phyloP scores from a whole-genome alignment of 2,113 vertebrate species.

The Phalacrocorax aristotelis region DNA sequence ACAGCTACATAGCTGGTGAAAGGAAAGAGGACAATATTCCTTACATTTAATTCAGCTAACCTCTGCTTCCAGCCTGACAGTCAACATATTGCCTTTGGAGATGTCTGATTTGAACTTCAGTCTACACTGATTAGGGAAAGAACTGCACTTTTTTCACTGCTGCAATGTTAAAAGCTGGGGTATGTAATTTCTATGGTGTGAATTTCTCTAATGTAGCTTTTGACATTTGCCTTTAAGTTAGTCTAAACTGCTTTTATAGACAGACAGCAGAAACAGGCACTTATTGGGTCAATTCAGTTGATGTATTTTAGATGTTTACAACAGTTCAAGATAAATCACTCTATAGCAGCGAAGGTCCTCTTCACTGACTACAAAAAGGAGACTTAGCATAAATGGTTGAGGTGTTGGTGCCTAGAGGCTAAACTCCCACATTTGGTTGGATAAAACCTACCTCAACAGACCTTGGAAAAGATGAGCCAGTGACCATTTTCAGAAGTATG shows the following conservation, averaged over 20 bases:
- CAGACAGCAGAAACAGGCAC: neutral
- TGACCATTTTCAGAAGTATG: neutral
- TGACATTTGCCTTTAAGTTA: neutral
- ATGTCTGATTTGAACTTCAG: neutral
- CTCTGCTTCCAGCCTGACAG: neutral
- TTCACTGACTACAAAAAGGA: neutral
- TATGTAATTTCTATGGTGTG: neutral
- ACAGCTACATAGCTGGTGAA: neutral
- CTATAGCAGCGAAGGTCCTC: neutral
- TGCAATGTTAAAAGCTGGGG: neutral
- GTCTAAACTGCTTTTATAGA: neutral
- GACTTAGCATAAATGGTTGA: neutral
- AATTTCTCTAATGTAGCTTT: neutral
- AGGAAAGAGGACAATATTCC: neutral
- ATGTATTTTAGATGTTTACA: neutral
- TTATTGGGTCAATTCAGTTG: neutral
- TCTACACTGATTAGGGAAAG: neutral
- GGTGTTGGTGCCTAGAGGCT: neutral
- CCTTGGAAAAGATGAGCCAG: neutral
- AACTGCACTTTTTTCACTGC: neutral
- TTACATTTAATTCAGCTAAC: neutral
- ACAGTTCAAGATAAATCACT: fast-evolving
- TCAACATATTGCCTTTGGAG: neutral
- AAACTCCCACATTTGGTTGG: neutral
- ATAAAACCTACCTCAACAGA: neutral